phyloP scores from a whole-genome alignment of 2,888 invertebrate genomes.

The Plemyria rubiginata region DNA sequence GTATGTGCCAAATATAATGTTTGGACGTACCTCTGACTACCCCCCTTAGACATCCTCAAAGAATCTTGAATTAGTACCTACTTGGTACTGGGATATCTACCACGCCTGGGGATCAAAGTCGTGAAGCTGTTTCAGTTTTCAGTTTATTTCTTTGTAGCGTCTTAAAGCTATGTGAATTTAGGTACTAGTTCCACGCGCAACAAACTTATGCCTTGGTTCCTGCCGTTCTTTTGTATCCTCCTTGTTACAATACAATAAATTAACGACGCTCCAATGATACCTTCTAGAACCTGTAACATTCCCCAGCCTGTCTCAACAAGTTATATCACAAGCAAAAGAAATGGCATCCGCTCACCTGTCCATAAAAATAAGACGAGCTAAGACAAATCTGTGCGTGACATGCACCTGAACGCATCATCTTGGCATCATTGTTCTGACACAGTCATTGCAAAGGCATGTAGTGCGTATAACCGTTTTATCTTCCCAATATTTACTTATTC shows the following conservation, averaged over 20 bases:
- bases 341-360: slow-evolving; percentile 44
- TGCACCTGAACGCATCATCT: slow-evolving; percentile 64
- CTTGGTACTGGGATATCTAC: too few relatives aligned
- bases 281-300: slow-evolving; percentile 9
- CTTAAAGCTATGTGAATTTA: too few relatives aligned
- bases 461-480: slow-evolving; percentile 55
- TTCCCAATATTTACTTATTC: slow-evolving; percentile 62
- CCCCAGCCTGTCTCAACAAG: slow-evolving; percentile 18
- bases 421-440: slow-evolving; percentile 69
- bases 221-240: too few relatives aligned
- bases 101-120: too few relatives aligned
- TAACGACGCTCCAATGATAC: neutral
- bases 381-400: slow-evolving; percentile 49
- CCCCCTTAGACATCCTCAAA: too few relatives aligned
- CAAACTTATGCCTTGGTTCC: neutral
- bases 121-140: too few relatives aligned
- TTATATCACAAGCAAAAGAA: slow-evolving; percentile 25
- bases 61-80: too few relatives aligned
- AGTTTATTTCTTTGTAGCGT: too few relatives aligned
- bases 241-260: too few relatives aligned
- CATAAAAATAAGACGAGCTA: slow-evolving; percentile 30
- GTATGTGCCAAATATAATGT: too few relatives aligned
- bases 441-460: slow-evolving; percentile 65
- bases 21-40: too few relatives aligned
- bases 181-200: too few relatives aligned